phyloP scores from a whole-genome alignment of 2,113 vertebrate species.

The Hypomesus transpacificus region DNA sequence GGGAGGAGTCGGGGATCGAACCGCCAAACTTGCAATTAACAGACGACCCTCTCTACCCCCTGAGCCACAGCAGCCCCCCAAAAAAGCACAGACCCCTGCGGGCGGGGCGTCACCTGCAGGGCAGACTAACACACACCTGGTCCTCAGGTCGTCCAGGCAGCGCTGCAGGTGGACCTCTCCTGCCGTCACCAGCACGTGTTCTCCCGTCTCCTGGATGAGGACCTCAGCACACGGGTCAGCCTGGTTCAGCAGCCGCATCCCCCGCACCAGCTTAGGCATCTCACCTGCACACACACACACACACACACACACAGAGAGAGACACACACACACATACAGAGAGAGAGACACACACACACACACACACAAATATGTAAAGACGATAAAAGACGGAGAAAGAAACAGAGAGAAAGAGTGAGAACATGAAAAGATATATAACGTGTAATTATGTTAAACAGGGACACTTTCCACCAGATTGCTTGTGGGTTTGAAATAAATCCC shows the following conservation, averaged over 20 bases:
- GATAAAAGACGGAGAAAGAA: not conserved
- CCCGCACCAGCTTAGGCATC: slow-evolving; percentile 91
- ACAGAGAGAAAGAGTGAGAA: too few species aligned
- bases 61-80: not conserved
- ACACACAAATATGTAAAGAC: slow-evolving; percentile 6
- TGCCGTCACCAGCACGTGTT: slow-evolving; percentile 93
- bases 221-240: slow-evolving; percentile 94
- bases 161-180: slow-evolving; percentile 97
- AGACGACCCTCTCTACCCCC: not conserved
- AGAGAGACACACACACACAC: not conserved
- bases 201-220: slow-evolving; percentile 94
- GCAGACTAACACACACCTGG: slow-evolving; percentile 70
- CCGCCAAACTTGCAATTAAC: too few species aligned
- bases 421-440: too few species aligned
- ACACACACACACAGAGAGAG: not conserved
- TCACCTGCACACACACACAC: slow-evolving; percentile 74
- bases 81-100: too few species aligned
- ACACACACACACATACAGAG: not conserved
- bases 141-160: slow-evolving; percentile 90
- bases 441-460: too few species aligned
- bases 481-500: slow-evolving; percentile 17
- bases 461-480: too few species aligned
- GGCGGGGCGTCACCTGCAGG: not conserved
- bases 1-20: too few species aligned
- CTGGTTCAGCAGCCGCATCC: slow-evolving; percentile 96